Percentiles rank a stretch among this genome's conserved stretches.
These are phyloP conservation scores for Phytoseiulus persimilis DNA, from an alignment of 2,888 invertebrate species.

Conservation along the genomic window DNA sequence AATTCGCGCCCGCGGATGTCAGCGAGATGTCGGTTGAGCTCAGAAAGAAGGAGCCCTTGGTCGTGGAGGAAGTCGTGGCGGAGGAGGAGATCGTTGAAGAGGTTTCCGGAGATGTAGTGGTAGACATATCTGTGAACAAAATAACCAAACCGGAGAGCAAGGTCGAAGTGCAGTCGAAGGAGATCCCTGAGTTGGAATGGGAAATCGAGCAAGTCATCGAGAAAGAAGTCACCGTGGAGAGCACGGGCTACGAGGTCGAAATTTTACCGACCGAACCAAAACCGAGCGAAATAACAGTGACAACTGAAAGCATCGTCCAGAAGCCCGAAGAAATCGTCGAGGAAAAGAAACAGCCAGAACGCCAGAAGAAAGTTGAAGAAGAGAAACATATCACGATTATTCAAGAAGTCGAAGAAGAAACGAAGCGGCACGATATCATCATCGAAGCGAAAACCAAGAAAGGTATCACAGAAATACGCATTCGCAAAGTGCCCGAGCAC, in stretches of 20 bases:
- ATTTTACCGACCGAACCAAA: background rate
- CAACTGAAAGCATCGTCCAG: constrained; percentile 31
- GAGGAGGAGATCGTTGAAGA: background rate
- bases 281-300: constrained; percentile 34
- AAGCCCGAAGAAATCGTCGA: constrained; percentile 36
- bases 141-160: background rate
- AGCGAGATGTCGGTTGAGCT: background rate
- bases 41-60: constrained; percentile 11
- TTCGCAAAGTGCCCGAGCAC: constrained; percentile 32
- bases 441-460: constrained; percentile 25
- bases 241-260: constrained; percentile 27
- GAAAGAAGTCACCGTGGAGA: constrained; percentile 37
- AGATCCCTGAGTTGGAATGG: constrained; percentile 33
- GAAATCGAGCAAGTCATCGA: constrained; percentile 34
- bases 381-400: constrained; percentile 34
- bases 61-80: background rate
- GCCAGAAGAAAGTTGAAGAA: constrained; percentile 34
- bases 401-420: constrained; percentile 39
- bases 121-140: background rate
- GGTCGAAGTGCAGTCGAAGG: constrained; percentile 32
- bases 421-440: constrained; percentile 38
- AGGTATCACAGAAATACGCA: constrained; percentile 35
- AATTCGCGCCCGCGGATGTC: constrained; percentile 10
- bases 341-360: constrained; percentile 15
- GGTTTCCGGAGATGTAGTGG: constrained; percentile 1